Evolutionary conservation across 2,888 invertebrate species (phyloP), one percentile per base, ranked within the genome.

Genomic region (Caenorhabditis macrosperma): DNA sequence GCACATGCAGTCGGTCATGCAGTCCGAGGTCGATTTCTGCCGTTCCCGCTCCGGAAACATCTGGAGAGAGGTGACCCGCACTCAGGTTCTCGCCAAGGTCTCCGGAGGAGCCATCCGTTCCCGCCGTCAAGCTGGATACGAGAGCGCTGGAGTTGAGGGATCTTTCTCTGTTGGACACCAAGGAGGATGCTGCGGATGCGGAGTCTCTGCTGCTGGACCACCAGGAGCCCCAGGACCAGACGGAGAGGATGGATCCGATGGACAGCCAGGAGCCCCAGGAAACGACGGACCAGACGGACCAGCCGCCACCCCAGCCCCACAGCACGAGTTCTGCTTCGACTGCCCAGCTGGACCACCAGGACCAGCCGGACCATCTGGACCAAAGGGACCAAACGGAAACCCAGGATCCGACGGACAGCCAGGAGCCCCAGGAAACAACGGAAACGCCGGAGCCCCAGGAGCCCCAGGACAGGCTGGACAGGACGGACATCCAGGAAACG

Each of bases 331-430:
- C 76, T 85, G 86, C 81, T 82, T 82, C 74, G 84, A 86, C 57
- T 84, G 86, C 81, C 82, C 84, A 67, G 67, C 69, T 33, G 85
- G 85, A 76, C 78, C 83, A 50, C 76, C 83, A 55, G 85, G 84
- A 75, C 79, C 77, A 59, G 79, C 82, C 30, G 82, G 84, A 74
- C 61, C 63, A 59, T 76, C 80, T 30, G 88, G 88, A 81, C 86
- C 85, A 57, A 85, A 88, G 63, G 88, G 88, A 85, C 84, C 86
- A 74, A 81, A 80, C 38, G 89, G 89, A 71, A 78, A 82, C 67
- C 85, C 87, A 57, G 87, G 87, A 83, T 77, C 82, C 50, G 81
- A 81, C 41, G 88, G 87, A 79, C 69, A 76, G 33, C 83, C 85
- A 57, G 87, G 87, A 75, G 78, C 75, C 66, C 83, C 80, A 69